These are phyloP conservation scores for Isurus oxyrinchus DNA, from an alignment of 2,113 vertebrate species.

Conservation along the genomic window DNA sequence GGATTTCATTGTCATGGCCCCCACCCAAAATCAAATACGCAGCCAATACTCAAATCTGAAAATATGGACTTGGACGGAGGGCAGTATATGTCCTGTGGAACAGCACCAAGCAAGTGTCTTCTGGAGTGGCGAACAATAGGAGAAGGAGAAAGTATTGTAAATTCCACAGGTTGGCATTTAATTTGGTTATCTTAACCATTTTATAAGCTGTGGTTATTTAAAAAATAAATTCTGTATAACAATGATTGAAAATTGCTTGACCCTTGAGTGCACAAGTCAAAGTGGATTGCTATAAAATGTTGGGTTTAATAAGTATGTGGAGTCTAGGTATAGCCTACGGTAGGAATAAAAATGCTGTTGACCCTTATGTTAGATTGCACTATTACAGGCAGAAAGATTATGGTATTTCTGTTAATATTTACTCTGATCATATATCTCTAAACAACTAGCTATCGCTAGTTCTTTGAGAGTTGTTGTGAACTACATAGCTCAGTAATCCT, in stretches of 20 bases:
- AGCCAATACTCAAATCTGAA: background rate
- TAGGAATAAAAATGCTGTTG: background rate
- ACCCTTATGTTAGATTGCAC: background rate
- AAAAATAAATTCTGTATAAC: background rate
- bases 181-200: background rate
- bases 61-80: background rate
- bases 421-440: background rate
- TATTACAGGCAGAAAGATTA: background rate
- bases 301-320: background rate
- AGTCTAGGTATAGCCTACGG: background rate
- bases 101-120: background rate
- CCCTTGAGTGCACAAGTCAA: background rate
- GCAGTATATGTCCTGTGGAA: background rate
- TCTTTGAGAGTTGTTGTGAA: slow-evolving; percentile 38
- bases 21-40: background rate
- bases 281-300: background rate
- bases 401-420: background rate
- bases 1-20: background rate
- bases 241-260: background rate
- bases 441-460: slow-evolving; percentile 37
- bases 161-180: background rate
- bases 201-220: background rate
- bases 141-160: background rate
- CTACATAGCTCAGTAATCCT: slow-evolving; percentile 43
- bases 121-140: background rate